Percentiles rank a stretch among this genome's conserved stretches.
phyloP scores from a whole-genome alignment of 2,113 vertebrate species.

The Pitta sordida region DNA sequence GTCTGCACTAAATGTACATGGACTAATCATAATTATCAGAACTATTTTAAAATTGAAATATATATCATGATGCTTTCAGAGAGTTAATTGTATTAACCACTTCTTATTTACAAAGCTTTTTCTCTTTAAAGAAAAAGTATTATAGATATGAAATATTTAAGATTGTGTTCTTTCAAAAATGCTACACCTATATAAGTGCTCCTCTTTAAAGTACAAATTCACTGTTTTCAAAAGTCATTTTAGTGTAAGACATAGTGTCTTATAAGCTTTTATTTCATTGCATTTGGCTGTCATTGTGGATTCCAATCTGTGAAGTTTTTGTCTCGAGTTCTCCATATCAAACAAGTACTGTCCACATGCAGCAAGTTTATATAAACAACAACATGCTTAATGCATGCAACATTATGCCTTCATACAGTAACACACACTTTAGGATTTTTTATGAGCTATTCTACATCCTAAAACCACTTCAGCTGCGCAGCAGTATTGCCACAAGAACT shows the following conservation, averaged over 20 bases:
- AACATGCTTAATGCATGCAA: slow-evolving; percentile 65
- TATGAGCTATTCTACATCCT: slow-evolving; percentile 7
- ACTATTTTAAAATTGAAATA: slow-evolving; percentile 28
- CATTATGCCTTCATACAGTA: slow-evolving; percentile 6
- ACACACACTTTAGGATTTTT: slow-evolving; percentile 26
- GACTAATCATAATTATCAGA: background rate
- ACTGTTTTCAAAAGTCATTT: background rate
- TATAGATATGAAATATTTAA: background rate
- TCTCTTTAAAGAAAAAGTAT: background rate
- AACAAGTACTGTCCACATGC: slow-evolving; percentile 58
- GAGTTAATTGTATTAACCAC: slow-evolving; percentile 3
- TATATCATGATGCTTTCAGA: background rate
- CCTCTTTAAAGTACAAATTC: slow-evolving; percentile 11
- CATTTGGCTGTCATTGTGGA: background rate
- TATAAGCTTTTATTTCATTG: slow-evolving; percentile 19
- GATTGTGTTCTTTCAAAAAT: slow-evolving; percentile 9
- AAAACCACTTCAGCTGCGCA: slow-evolving; percentile 16
- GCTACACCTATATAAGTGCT: background rate
- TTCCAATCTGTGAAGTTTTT: slow-evolving; percentile 64
- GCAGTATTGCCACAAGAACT: slow-evolving; percentile 55
- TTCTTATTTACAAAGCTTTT: background rate
- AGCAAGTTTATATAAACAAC: slow-evolving; percentile 68
- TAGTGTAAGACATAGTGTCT: background rate
- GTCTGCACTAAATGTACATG: background rate
- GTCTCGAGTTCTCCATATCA: slow-evolving; percentile 25